Evolutionary conservation across 2,888 invertebrate species (phyloP).

Genomic region (Drosophila mettleri): DNA sequence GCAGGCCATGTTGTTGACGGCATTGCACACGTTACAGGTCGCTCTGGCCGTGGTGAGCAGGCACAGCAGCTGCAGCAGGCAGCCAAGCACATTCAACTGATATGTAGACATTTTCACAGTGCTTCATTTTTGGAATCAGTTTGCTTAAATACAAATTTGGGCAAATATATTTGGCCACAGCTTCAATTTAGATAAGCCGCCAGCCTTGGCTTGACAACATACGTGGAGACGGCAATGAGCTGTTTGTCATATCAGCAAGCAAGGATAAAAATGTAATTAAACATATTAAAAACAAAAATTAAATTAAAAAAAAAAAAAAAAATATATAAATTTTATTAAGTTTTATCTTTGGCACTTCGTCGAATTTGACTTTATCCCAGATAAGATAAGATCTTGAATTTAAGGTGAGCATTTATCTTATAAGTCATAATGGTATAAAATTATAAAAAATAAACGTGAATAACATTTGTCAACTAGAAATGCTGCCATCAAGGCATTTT

Average conservation of each 20-base stretch:
- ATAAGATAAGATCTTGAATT: conserved; percentile 13
- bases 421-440: not conserved
- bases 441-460: not conserved
- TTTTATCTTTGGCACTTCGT: no score
- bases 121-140: conserved; percentile 6
- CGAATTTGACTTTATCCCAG: not conserved
- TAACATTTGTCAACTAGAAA: not conserved
- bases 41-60: conserved; percentile 33
- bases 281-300: no score
- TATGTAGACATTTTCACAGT: conserved; percentile 28
- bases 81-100: not conserved
- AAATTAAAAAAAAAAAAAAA: not conserved
- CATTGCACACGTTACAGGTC: conserved; percentile 72
- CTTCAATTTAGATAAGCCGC: conserved; percentile 61
- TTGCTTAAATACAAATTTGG: conserved; percentile 61
- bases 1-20: conserved; percentile 67
- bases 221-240: no score
- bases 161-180: conserved; percentile 15
- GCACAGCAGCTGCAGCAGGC: conserved; percentile 23
- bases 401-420: not conserved
- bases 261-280: not conserved
- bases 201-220: not conserved
- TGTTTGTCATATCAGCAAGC: not conserved
- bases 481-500: no score
- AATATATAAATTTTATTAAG: not conserved